Evolutionary conservation across 1,140 invertebrate species (phyloP), one percentile per base, ranked within the genome.

Genomic region (Antheraea pernyi): DNA sequence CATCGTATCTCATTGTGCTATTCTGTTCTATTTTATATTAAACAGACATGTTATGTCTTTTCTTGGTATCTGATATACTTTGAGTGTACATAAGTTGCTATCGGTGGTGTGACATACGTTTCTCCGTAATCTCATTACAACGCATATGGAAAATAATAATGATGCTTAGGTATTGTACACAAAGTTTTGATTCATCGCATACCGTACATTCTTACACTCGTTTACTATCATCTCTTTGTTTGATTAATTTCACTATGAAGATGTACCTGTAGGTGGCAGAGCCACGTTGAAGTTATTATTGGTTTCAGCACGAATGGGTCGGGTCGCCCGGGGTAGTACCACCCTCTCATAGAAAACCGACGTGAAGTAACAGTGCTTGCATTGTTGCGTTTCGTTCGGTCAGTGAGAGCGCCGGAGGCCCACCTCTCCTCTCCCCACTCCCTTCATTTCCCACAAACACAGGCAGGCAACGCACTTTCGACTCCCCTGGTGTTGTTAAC

Each of bases 41-140:
- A 13, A 53, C 46, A 53, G 16, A 13, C 13, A 6, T 16, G 11
- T 53, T 53, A 36, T 30, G 61, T 10, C 16, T 63, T 63, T 36
- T 63, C 19, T 36, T 37, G 36, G 61, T 63, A 62, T 37, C 37
- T 19, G 46, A 39, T 46, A 46, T 65, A 65, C n/a, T 65, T 7
- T n/a, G 18, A 42, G 48, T 65, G n/a, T 39, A 42, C n/a, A 53
- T 11, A 53, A 39, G 64, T 19, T 9, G 46, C 37, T 48, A 19
- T 22, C 46, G 30, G 19, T 46, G 46, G 46, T 65, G 64, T 46
- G n/a, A 65, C 42, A 22, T 19, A 19, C 46, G 18, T 37, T 65
- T 65, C 64, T 65, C 19, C 64, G 64, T 65, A 65, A 65, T 65
- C 64, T 46, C 39, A 48, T 53, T 19, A 65, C 39, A 48, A 18